Percentiles rank a stretch among this genome's conserved stretches.
phyloP scores from a whole-genome alignment of 2,888 invertebrate species.

The Villa cingulata region DNA sequence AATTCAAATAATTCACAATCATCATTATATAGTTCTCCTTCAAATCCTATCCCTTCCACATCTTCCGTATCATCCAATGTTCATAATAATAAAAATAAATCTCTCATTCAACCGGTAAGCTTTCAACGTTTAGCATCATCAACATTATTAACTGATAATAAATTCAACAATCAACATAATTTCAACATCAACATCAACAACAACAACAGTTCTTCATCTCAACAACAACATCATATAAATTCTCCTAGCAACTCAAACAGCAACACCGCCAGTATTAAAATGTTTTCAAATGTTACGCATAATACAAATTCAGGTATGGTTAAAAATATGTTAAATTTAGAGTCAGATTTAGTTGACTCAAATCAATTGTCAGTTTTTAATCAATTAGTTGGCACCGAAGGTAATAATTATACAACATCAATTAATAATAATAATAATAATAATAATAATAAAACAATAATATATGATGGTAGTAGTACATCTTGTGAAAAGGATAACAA shows the following conservation, averaged over 20 bases:
- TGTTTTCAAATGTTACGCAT: background rate
- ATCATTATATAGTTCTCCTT: no score
- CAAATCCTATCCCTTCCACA: background rate
- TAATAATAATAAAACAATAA: conserved; percentile 5
- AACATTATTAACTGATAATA: conserved; percentile 1
- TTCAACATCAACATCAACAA: background rate
- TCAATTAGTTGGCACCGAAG: background rate
- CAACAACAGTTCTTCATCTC: background rate
- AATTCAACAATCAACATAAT: background rate
- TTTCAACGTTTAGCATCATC: background rate
- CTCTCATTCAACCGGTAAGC: background rate
- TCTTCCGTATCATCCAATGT: no score
- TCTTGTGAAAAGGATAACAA: conserved; percentile 15
- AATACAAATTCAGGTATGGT: conserved; percentile 11
- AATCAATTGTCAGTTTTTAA: conserved; percentile 9
- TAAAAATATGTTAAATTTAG: conserved; percentile 9
- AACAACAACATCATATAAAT: background rate
- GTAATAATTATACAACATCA: background rate
- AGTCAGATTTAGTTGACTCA: conserved; percentile 1
- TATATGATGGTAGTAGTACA: background rate
- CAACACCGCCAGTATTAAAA: no score
- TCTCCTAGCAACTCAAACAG: no score
- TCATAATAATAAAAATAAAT: conserved; percentile 10
- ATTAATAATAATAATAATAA: background rate
- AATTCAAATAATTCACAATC: conserved; percentile 1